A percentile compares a stretch with the other conserved stretches of the same genome.
Evolutionary conservation across 2,888 invertebrate genomes (phyloP).

Genomic region (Ophonus ardosiacus): DNA sequence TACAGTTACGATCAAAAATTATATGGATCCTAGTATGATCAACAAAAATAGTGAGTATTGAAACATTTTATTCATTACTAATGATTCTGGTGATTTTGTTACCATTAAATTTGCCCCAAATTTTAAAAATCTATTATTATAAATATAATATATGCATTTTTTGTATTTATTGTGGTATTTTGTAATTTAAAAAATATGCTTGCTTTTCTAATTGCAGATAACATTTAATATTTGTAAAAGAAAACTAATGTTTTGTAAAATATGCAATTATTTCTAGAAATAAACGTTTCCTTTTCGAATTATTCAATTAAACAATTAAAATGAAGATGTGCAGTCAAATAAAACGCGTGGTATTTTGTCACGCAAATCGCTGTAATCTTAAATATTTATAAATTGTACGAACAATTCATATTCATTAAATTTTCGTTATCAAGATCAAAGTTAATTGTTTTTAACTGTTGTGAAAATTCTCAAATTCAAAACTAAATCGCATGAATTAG

Average conservation of each 20-base stretch:
- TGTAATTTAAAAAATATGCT: not conserved
- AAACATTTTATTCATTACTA: not conserved
- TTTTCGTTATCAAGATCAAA: slow-evolving; percentile 37
- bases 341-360: slow-evolving; percentile 16
- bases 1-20: slow-evolving; percentile 89
- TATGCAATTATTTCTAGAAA: slow-evolving; percentile 37
- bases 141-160: not conserved
- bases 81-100: not conserved
- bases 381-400: slow-evolving; percentile 40
- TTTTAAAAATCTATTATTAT: not conserved
- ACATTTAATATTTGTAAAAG: not conserved
- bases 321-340: slow-evolving; percentile 31
- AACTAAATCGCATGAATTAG: slow-evolving; percentile 7
- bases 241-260: slow-evolving; percentile 34
- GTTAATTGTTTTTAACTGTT: slow-evolving; percentile 15
- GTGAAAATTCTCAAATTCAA: slow-evolving; percentile 17
- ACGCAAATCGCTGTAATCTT: slow-evolving; percentile 34
- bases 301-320: slow-evolving; percentile 49
- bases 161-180: not conserved
- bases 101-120: not conserved
- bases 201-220: not conserved
- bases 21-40: slow-evolving; percentile 78
- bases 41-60: slow-evolving; percentile 75
- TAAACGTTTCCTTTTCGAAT: slow-evolving; percentile 34
- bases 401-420: slow-evolving; percentile 33